Base-by-base conservation (phyloP, 2,888 invertebrate genomes). In the Drosophila leonis region DNA sequence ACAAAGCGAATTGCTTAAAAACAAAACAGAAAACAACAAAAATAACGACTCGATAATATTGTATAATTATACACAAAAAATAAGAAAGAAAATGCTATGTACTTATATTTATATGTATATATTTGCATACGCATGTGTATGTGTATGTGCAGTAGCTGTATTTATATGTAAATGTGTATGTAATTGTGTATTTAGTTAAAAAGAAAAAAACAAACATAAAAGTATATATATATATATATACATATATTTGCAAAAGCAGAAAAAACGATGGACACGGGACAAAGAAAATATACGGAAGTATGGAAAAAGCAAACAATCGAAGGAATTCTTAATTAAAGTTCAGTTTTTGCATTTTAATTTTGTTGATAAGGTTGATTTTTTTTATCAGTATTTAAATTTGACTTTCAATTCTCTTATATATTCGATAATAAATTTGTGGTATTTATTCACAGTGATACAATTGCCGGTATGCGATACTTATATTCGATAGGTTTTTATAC, bases 91-190 rank as follows among this genome's bases (percentile, higher is more conserved):
- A 49, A 49, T 49, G 64, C 65, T 80, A 80, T 72, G 72, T 78
- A 81, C 52, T 63, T 75, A 86, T 65, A 73, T 81, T 59, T 66
- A 79, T 75, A 78, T 72, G 66, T 69, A 82, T 84, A 65, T 80
- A 71, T 75, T 79, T 75, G 75, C 82, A 75, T 83, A 71, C n/a
- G n/a, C 69, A 65, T 79, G 75, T 74, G 64, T 72, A 75, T 75
- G 74, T 81, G 80, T 80, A 80, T 72, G 85, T 76, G 75, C 78
- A 82, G 85, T 86, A 86, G 90, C 72, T 90, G 83, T 87, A 85
- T 88, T 88, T 87, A 86, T 86, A 78, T 85, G 88, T 87, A 88
- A 88, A 90, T 90, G 83, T 87, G 90, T 78, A 88, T 83, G 86
- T 90, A 88, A 77, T 79, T 89, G 84, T 87, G 84, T 84, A 84